Evolutionary conservation across 1,140 invertebrate species (phyloP).

Genomic region (Heterodera schachtii): DNA sequence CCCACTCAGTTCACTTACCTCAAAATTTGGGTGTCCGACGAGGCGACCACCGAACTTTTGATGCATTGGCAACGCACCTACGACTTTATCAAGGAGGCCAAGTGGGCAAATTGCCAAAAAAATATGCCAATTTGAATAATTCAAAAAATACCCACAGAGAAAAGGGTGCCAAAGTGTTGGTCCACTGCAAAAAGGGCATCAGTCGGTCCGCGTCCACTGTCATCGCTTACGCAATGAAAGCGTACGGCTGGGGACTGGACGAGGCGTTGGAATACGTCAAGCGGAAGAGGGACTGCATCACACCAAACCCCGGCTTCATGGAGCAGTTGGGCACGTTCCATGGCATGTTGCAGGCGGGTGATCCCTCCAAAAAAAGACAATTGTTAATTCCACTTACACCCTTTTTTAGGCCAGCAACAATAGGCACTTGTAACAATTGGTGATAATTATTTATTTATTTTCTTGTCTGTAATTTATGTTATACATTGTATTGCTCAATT

Average conservation of each 20-base stretch:
- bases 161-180: conserved; percentile 85
- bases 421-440: too few relatives aligned
- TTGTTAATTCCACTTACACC: too few relatives aligned
- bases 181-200: conserved; percentile 99
- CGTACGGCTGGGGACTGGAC: conserved; percentile 87
- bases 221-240: conserved; percentile 78
- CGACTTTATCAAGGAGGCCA: conserved; percentile 91
- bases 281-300: conserved; percentile 84
- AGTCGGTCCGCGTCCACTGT: conserved; percentile 95
- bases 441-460: too few relatives aligned
- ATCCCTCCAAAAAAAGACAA: too few relatives aligned
- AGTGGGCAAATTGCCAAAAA: conserved; percentile 68
- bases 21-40: conserved; percentile 93
- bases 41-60: conserved; percentile 90
- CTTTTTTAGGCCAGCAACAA: conserved; percentile 2
- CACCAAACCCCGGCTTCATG: conserved; percentile 91
- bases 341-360: conserved; percentile 65
- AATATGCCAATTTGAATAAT: background rate
- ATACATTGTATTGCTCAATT: too few relatives aligned
- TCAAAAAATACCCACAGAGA: conserved; percentile 68
- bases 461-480: too few relatives aligned
- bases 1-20: conserved; percentile 92
- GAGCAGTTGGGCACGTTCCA: conserved; percentile 92
- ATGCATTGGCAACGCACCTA: conserved; percentile 96
- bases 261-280: conserved; percentile 87